phyloP scores from a whole-genome alignment of 1,140 invertebrate genomes.

The Nixonia krombeini region DNA sequence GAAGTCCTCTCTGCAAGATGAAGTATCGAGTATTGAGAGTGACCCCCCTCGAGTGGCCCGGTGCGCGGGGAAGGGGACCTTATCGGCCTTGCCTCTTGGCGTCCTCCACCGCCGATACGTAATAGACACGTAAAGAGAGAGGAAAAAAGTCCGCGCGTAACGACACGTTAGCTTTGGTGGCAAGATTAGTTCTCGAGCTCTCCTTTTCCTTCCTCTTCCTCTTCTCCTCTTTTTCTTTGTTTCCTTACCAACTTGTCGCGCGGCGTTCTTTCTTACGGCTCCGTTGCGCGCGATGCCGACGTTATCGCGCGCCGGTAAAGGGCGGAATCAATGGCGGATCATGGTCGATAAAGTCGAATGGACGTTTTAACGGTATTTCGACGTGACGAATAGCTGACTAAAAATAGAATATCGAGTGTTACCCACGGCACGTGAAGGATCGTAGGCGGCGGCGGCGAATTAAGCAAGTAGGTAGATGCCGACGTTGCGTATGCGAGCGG shows the following conservation, averaged over 20 bases:
- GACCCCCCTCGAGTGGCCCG: slow-evolving; percentile 33
- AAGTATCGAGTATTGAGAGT: slow-evolving; percentile 48
- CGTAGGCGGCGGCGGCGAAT: slow-evolving; percentile 38
- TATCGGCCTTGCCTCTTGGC: slow-evolving; percentile 54
- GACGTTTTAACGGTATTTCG: no score
- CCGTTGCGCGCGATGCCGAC: not conserved
- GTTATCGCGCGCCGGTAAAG: slow-evolving; percentile 16
- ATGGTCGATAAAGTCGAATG: no score
- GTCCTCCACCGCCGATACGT: slow-evolving; percentile 55
- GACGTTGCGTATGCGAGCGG: slow-evolving; percentile 32
- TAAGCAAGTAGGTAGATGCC: slow-evolving; percentile 38
- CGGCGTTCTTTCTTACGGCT: slow-evolving; percentile 10
- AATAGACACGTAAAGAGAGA: slow-evolving; percentile 54
- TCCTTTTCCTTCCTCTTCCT: slow-evolving; percentile 15
- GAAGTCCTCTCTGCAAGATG: slow-evolving; percentile 44
- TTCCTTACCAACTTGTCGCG: not conserved
- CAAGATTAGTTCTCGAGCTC: slow-evolving; percentile 33
- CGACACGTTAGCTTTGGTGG: slow-evolving; percentile 30
- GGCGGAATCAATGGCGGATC: no score
- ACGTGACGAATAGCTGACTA: slow-evolving; percentile 30
- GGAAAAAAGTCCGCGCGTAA: slow-evolving; percentile 46
- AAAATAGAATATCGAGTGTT: slow-evolving; percentile 41
- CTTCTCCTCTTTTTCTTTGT: not conserved
- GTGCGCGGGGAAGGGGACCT: slow-evolving; percentile 33
- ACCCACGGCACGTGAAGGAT: slow-evolving; percentile 26